Conservation (phyloP, 2,113 vertebrate species). For the Tupaia chinensis region DNA sequence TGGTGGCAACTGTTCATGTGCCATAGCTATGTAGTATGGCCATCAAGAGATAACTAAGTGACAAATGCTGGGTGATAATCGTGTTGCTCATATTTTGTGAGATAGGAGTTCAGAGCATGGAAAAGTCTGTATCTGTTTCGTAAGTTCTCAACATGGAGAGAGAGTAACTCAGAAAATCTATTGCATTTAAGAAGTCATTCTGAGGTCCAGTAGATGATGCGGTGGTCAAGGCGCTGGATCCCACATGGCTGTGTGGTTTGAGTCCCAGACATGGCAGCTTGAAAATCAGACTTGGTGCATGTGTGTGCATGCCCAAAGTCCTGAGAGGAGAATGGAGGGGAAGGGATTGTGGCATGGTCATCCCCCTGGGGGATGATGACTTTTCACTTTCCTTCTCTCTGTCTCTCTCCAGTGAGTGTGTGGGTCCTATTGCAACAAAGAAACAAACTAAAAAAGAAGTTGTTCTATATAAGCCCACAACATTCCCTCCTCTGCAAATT, state of each 20-base stretch:
- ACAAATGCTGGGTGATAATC: not conserved
- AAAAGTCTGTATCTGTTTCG: not conserved
- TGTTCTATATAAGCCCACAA: not conserved
- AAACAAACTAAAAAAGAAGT: not conserved
- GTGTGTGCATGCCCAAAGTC: too few species aligned
- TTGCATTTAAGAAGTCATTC: not conserved
- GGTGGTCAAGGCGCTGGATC: too few species aligned
- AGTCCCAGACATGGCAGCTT: too few species aligned
- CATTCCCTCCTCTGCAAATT: not conserved
- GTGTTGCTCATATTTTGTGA: not conserved
- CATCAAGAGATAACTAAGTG: not conserved
- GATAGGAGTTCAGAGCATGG: not conserved
- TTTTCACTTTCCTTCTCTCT: too few species aligned
- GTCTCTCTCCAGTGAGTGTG: too few species aligned
- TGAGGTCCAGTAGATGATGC: too few species aligned
- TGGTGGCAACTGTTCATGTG: not conserved
- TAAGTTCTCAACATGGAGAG: not conserved
- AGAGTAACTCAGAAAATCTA: not conserved
- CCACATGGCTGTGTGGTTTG: too few species aligned
- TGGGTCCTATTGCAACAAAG: too few species aligned
- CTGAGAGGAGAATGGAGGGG: too few species aligned
- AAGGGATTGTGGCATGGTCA: too few species aligned
- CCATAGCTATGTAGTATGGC: not conserved
- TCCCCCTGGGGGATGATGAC: too few species aligned
- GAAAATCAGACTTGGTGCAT: too few species aligned